Evolutionary conservation across 1,140 invertebrate genomes (phyloP), one percentile per base, ranked within the genome.

Genomic region (Ylistrum balloti): DNA sequence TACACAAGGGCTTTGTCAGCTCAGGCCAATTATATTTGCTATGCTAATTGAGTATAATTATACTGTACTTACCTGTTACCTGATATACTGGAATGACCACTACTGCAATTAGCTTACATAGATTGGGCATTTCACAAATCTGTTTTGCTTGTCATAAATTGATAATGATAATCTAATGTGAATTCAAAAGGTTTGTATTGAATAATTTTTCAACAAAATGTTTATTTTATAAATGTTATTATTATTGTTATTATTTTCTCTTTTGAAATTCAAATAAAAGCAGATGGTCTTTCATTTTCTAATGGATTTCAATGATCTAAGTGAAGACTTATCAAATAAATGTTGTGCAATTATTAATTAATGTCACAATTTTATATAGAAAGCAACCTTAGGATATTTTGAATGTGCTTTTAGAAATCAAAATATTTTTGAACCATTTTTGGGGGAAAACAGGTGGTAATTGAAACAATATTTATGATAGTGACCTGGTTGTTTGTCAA

Each of bases 11-110:
- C 56, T 74, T 74, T 74, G 56, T 28, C 22, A 74, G 56, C 28
- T 11, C 45, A 74, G 20, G 22, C 56, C 56, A 74, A 74, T 74
- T 74, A 74, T n/a, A 74, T 74, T 28, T 28, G 56, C 5, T 74
- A 74, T 74, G 56, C 56, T 74, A 74, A 74, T 74, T 74, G n/a
- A 9, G 56, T 74, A n/a, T 74, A 74, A 74, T 74, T 74, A 74
- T 74, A 22, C n/a, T 74, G 56, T 74, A 74, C 5, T 74, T 74
- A 74, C 9, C n/a, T 74, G 56, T 74, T 74, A 74, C 56, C 56
- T 28, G 56, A 74, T 74, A 74, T 74, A 74, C 56, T 74, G n/a
- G 56, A 5, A 9, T 74, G 22, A 74, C 56, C 20, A 1, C 41
- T 45, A 9, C 41, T 74, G 56, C 17, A 74, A 74, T 74, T 74